Conservation (phyloP, 2,113 vertebrate genomes). For the Pseudonaja textilis region DNA sequence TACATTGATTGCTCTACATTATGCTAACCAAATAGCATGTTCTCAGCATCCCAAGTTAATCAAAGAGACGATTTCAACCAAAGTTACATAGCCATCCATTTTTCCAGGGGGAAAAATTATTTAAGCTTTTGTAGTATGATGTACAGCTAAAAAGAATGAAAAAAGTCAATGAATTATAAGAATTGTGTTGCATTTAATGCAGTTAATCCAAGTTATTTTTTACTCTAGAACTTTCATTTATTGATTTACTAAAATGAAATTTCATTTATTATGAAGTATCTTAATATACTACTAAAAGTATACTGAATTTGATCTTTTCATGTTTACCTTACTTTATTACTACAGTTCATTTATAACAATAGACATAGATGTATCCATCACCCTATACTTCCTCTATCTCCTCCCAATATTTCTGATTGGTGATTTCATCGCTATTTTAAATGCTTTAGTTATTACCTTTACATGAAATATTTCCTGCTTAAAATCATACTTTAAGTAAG, state of each 20-base stretch:
- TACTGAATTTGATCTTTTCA: background rate
- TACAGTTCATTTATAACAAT: background rate
- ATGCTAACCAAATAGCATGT: background rate
- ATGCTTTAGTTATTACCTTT: background rate
- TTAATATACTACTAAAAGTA: background rate
- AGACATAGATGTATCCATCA: background rate
- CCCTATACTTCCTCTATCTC: background rate
- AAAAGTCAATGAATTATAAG: background rate
- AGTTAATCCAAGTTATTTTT: background rate
- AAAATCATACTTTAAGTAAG: background rate
- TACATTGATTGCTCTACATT: background rate
- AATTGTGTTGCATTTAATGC: background rate
- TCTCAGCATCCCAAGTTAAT: background rate
- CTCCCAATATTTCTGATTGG: background rate
- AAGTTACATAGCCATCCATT: background rate
- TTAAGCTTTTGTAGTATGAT: background rate
- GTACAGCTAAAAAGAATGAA: background rate
- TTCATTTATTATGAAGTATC: background rate
- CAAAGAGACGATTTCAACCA: background rate
- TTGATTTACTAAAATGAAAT: background rate
- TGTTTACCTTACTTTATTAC: background rate
- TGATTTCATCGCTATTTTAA: background rate
- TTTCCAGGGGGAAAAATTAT: background rate
- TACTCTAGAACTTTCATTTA: background rate
- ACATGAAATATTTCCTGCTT: background rate